A percentile compares a stretch with the other conserved stretches of the same genome.
phyloP scores from a whole-genome alignment of 2,888 invertebrate genomes.

The Sceliomorpha sp. region DNA sequence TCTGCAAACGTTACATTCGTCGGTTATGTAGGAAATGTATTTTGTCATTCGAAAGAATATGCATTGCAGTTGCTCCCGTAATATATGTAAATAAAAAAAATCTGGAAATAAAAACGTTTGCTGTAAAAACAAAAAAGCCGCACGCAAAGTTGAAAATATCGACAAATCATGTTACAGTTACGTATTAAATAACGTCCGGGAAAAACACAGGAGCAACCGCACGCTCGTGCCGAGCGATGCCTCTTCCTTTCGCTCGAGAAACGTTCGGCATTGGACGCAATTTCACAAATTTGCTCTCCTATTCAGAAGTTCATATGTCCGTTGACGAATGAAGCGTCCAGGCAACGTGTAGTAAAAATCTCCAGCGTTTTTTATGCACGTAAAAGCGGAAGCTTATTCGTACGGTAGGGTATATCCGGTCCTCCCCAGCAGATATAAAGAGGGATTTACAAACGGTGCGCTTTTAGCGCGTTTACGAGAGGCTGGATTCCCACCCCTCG shows the following conservation, averaged over 20 bases:
- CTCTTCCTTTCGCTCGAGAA: neutral
- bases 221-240: neutral
- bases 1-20: too few species aligned
- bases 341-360: slow-evolving; percentile 8
- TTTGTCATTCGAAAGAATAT: too few species aligned
- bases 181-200: slow-evolving; percentile 3
- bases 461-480: slow-evolving; percentile 47
- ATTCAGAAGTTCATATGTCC: slow-evolving; percentile 5
- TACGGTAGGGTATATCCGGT: slow-evolving; percentile 3
- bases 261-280: slow-evolving; percentile 27
- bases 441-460: slow-evolving; percentile 9
- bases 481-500: slow-evolving; percentile 1
- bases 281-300: slow-evolving; percentile 40
- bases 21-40: too few species aligned
- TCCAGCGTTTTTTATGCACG: neutral
- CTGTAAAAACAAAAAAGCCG: too few species aligned
- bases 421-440: slow-evolving; percentile 38
- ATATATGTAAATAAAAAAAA: neutral
- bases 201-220: neutral
- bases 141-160: neutral
- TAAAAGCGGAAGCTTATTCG: slow-evolving; percentile 7
- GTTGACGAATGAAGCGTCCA: slow-evolving; percentile 11
- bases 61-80: too few species aligned
- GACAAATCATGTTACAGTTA: slow-evolving; percentile 5
- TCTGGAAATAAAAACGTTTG: neutral